Evolutionary conservation across 2,888 invertebrate species (phyloP).

Genomic region (Conchocele bisecta): DNA sequence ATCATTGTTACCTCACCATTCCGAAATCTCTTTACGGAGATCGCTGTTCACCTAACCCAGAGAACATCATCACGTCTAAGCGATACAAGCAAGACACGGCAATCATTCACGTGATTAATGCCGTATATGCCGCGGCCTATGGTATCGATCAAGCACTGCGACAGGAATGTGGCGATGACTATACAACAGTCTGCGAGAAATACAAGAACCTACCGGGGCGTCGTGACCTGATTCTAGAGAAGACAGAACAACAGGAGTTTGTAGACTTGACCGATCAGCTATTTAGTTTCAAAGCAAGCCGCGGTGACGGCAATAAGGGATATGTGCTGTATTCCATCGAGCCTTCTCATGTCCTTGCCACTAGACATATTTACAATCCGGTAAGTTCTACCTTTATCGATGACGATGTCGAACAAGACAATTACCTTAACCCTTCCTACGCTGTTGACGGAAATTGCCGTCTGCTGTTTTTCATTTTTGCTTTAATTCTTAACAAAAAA

Average conservation of each 20-base stretch:
- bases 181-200: constrained; percentile 74
- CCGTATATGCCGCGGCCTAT: constrained; percentile 77
- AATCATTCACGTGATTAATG: constrained; percentile 78
- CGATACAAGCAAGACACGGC: constrained; percentile 74
- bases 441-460: too few relatives aligned
- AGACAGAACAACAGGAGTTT: constrained; percentile 69
- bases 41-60: constrained; percentile 55
- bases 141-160: constrained; percentile 73
- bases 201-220: constrained; percentile 62
- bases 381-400: constrained; percentile 27
- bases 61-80: constrained; percentile 58
- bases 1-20: constrained; percentile 78
- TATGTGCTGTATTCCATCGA: constrained; percentile 68
- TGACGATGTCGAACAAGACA: too few relatives aligned
- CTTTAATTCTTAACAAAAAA: too few relatives aligned
- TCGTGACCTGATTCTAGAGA: constrained; percentile 60
- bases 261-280: constrained; percentile 66
- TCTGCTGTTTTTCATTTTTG: too few relatives aligned
- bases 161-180: constrained; percentile 69
- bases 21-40: constrained; percentile 54
- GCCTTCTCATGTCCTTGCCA: constrained; percentile 21
- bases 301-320: constrained; percentile 74
- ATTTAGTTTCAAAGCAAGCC: constrained; percentile 66
- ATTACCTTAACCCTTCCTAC: too few relatives aligned
- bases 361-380: constrained; percentile 49